These are phyloP conservation scores for Telmatochromis sp. DNA, from an alignment of 2,113 vertebrate species.

Conservation along the genomic window DNA sequence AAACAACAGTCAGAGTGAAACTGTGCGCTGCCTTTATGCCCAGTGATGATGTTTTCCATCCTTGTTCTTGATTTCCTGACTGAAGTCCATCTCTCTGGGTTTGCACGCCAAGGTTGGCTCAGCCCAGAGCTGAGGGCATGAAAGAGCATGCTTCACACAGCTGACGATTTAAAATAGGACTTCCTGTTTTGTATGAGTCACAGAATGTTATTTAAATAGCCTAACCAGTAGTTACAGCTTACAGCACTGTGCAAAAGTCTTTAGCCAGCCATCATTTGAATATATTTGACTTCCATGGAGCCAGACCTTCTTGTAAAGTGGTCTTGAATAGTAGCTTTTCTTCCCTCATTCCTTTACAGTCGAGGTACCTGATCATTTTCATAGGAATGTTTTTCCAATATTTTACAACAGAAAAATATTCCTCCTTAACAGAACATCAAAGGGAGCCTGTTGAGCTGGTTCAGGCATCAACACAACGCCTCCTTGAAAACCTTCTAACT, in stretches of 20 bases:
- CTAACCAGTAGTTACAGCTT: not conserved
- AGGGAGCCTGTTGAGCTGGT: not conserved
- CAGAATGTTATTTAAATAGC: not conserved
- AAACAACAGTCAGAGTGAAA: not conserved
- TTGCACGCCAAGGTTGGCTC: conserved; percentile 20
- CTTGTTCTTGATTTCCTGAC: conserved; percentile 63
- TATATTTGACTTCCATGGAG: not conserved
- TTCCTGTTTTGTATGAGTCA: not conserved
- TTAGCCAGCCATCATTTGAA: not conserved
- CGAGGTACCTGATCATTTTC: not conserved
- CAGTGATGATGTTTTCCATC: conserved; percentile 60
- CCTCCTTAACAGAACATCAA: not conserved
- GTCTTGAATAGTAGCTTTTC: not conserved
- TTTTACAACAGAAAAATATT: not conserved
- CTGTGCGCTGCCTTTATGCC: not conserved
- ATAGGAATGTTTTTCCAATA: not conserved
- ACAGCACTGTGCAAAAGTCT: not conserved
- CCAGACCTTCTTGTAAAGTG: not conserved
- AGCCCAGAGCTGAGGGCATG: conserved; percentile 57
- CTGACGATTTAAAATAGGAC: not conserved
- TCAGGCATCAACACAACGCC: not conserved
- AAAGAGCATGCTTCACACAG: not conserved
- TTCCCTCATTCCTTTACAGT: not conserved
- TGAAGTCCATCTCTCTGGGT: conserved; percentile 39
- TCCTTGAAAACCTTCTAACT: not conserved